phyloP scores from a whole-genome alignment of 2,113 vertebrate genomes.

The Pantherophis guttatus region DNA sequence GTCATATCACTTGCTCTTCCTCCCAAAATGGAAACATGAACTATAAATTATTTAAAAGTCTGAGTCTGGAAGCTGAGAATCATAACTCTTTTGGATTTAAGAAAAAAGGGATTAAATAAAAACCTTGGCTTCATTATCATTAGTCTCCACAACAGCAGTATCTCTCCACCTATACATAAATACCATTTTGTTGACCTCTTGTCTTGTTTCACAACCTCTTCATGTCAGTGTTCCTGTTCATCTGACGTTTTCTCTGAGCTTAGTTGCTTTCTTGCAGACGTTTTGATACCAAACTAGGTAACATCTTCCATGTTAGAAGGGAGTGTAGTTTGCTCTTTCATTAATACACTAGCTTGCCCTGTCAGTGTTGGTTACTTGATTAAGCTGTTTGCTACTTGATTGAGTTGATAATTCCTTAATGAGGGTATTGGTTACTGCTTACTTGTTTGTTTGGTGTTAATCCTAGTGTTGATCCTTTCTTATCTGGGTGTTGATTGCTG shows the following conservation, averaged over 20 bases:
- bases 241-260: neutral
- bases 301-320: neutral
- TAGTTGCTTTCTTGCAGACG: neutral
- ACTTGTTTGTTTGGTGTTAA: neutral
- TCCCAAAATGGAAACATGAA: neutral
- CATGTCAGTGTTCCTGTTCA: neutral
- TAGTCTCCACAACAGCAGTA: neutral
- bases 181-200: neutral
- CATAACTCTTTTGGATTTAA: neutral
- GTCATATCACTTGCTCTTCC: neutral
- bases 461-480: neutral
- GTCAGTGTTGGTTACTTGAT: neutral
- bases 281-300: neutral
- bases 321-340: neutral
- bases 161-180: neutral
- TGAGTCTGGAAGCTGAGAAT: neutral
- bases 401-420: neutral
- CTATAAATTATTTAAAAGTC: neutral
- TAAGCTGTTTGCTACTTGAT: neutral
- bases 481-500: neutral
- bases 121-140: neutral
- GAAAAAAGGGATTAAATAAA: neutral
- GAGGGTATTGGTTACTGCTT: neutral
- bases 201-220: neutral
- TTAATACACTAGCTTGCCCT: neutral